Evolutionary conservation across 2,888 invertebrate genomes (phyloP).

Genomic region (Nasonia oneida): DNA sequence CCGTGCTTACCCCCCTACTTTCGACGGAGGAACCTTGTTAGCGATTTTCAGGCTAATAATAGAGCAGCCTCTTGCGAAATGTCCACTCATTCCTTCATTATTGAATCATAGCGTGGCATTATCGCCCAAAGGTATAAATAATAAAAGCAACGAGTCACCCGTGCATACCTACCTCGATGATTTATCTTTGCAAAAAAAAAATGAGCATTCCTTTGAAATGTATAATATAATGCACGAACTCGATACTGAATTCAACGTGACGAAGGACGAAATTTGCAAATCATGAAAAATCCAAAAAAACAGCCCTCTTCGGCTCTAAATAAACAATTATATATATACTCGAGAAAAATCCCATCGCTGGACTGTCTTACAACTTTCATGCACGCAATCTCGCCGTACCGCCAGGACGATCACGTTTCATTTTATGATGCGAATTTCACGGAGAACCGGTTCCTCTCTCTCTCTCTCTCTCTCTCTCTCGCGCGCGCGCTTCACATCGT

Average conservation of each 20-base stretch:
- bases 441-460: neutral
- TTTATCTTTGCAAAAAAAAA: neutral
- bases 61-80: neutral
- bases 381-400: neutral
- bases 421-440: constrained; percentile 16
- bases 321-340: neutral
- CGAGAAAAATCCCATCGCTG: neutral
- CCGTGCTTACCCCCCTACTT: neutral
- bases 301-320: neutral
- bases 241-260: neutral
- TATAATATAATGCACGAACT: too few relatives aligned
- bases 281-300: neutral
- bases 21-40: neutral
- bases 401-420: neutral
- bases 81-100: neutral
- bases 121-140: constrained; percentile 13
- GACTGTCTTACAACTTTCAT: neutral
- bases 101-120: constrained; percentile 14
- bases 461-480: neutral
- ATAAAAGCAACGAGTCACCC: constrained; percentile 6
- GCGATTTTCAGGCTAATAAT: constrained; percentile 4
- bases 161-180: neutral
- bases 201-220: neutral
- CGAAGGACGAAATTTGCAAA: neutral
- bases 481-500: neutral